Evolutionary conservation across 2,888 invertebrate genomes (phyloP).

Genomic region (Sarcophaga caerulescens): DNA sequence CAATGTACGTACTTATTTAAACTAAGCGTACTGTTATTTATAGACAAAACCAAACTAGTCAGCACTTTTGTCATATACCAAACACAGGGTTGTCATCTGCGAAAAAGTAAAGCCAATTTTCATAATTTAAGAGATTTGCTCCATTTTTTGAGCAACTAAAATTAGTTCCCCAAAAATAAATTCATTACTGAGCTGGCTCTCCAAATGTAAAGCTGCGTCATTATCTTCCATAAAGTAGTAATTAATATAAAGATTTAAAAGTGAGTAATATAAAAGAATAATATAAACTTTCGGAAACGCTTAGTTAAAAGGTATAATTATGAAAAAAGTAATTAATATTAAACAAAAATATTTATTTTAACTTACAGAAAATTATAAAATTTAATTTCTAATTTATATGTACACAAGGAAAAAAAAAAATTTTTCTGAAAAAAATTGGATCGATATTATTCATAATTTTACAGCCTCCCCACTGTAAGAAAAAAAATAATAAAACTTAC

Average conservation of each 20-base stretch:
- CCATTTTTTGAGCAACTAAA: background rate
- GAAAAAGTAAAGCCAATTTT: background rate
- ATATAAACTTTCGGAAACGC: background rate
- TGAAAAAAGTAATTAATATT: background rate
- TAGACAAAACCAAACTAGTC: background rate
- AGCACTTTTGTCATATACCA: background rate
- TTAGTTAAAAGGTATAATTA: constrained; percentile 3
- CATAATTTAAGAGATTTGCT: background rate
- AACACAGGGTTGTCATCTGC: background rate
- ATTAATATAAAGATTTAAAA: constrained; percentile 18
- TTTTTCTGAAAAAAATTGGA: constrained; percentile 36
- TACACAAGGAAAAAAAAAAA: constrained; percentile 11
- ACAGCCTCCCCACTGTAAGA: constrained; percentile 42
- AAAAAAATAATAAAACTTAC: constrained; percentile 23
- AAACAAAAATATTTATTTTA: background rate
- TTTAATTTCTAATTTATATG: constrained; percentile 7
- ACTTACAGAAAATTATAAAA: background rate
- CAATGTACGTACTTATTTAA: too few relatives aligned
- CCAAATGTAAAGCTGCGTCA: constrained; percentile 39
- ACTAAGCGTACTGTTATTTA: too few relatives aligned
- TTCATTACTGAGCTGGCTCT: constrained; percentile 53
- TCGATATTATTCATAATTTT: constrained; percentile 58
- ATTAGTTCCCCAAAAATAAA: constrained; percentile 28
- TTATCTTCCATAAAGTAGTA: constrained; percentile 10
- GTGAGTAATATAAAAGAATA: constrained; percentile 17